Percentiles rank a stretch among this genome's conserved stretches.
Conservation (phyloP, 2,797 vertebrate species). For the Catamblyrhynchus diadema region DNA sequence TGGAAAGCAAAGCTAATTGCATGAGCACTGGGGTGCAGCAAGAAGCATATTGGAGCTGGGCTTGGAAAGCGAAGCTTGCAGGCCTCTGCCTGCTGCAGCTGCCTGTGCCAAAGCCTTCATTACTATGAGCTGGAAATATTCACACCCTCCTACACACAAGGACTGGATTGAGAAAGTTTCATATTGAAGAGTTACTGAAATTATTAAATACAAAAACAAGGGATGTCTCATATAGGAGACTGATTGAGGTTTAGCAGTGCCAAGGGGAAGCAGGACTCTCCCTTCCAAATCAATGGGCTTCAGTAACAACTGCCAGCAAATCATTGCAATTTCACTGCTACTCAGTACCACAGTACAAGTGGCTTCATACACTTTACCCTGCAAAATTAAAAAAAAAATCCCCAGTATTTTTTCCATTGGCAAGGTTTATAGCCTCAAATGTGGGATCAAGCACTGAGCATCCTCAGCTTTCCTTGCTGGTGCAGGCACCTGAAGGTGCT, state of each 20-base stretch:
- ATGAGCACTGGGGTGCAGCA: background rate
- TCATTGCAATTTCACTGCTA: background rate
- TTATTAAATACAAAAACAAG: slow-evolving; percentile 60
- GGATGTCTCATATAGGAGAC: background rate
- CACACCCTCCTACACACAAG: slow-evolving; percentile 56
- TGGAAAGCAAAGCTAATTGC: background rate
- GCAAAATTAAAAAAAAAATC: background rate
- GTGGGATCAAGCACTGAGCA: background rate
- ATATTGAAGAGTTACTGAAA: slow-evolving; percentile 51
- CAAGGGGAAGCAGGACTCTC: background rate
- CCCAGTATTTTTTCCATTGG: background rate
- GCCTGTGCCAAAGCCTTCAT: slow-evolving; percentile 51
- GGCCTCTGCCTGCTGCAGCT: background rate
- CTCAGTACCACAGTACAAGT: background rate
- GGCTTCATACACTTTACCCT: background rate
- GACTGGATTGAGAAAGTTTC: slow-evolving; percentile 42
- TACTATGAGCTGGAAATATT: slow-evolving; percentile 62
- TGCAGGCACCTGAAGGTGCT: background rate
- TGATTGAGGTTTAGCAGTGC: background rate
- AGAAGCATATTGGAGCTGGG: background rate
- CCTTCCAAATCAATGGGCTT: background rate
- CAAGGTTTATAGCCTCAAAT: background rate
- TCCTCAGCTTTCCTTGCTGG: background rate
- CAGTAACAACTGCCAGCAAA: background rate
- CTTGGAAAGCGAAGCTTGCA: background rate